These are phyloP conservation scores for Nematostella vectensis DNA, from an alignment of 92 coral and sea anemone species.

Conservation along the genomic window DNA sequence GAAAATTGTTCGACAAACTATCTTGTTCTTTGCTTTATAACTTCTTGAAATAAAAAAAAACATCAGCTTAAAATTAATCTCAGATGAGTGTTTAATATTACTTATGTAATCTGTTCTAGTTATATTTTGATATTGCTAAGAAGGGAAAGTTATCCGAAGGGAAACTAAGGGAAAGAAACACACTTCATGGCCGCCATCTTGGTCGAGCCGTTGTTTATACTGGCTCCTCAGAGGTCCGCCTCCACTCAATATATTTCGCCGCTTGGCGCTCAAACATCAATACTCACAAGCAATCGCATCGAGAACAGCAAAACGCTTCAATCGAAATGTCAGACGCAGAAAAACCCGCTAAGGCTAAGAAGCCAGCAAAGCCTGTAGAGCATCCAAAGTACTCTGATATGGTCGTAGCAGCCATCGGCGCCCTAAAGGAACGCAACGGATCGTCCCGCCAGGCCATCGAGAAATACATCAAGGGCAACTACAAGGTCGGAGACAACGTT, in stretches of 20 bases:
- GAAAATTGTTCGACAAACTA: too few species aligned
- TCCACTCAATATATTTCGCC: not conserved
- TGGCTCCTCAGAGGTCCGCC: conserved; percentile 24
- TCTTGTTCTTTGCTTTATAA: too few species aligned
- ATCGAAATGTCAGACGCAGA: conserved; percentile 13
- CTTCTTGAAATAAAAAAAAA: too few species aligned
- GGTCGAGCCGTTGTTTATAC: not conserved
- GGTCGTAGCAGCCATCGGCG: conserved; percentile 45
- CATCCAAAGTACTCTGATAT: conserved; percentile 54
- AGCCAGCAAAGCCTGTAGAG: conserved; percentile 44
- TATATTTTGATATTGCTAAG: too few species aligned
- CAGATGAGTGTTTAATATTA: too few species aligned
- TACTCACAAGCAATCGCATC: not conserved
- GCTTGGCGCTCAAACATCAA: not conserved
- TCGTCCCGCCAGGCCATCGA: conserved; percentile 76
- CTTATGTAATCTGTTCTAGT: too few species aligned
- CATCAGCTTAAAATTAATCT: too few species aligned
- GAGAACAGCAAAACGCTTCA: not conserved
- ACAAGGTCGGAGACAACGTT: conserved; percentile 23
- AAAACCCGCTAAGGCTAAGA: conserved; percentile 16
- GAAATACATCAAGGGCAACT: conserved; percentile 57
- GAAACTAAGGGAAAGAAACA: conserved; percentile 7
- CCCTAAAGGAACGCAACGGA: conserved; percentile 43
- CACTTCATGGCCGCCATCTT: conserved; percentile 4
- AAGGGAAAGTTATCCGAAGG: too few species aligned